phyloP scores from a whole-genome alignment of 2,888 invertebrate species.

The Plagodis pulveraria region DNA sequence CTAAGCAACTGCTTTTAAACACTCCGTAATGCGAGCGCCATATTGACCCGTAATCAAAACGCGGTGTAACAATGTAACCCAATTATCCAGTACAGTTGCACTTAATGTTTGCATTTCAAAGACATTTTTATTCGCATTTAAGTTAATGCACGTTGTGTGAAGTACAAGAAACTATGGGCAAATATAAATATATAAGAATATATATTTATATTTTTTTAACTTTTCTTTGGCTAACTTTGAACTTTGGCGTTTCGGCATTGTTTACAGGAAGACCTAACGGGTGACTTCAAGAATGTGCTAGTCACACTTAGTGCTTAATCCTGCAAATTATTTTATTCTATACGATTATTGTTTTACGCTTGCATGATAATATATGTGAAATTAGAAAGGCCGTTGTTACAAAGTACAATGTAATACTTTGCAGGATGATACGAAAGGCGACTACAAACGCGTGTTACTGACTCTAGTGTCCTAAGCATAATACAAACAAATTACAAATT shows the following conservation, averaged over 20 bases:
- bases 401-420: slow-evolving; percentile 77
- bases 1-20: slow-evolving; percentile 69
- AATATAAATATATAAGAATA: too few relatives aligned
- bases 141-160: slow-evolving; percentile 65
- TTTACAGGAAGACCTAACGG: slow-evolving; percentile 88
- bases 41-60: slow-evolving; percentile 40
- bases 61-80: slow-evolving; percentile 40
- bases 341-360: slow-evolving; percentile 57
- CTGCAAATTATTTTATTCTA: slow-evolving; percentile 69
- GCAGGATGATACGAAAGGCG: slow-evolving; percentile 89
- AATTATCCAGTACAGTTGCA: slow-evolving; percentile 37
- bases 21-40: slow-evolving; percentile 64
- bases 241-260: slow-evolving; percentile 67
- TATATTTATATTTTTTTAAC: slow-evolving; percentile 55
- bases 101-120: slow-evolving; percentile 58
- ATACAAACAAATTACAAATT: too few relatives aligned
- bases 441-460: slow-evolving; percentile 88
- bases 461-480: slow-evolving; percentile 79
- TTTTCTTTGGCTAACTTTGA: slow-evolving; percentile 55
- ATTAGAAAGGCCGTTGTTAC: slow-evolving; percentile 49
- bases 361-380: slow-evolving; percentile 54
- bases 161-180: slow-evolving; percentile 71
- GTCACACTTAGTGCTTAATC: slow-evolving; percentile 83
- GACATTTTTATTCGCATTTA: slow-evolving; percentile 54
- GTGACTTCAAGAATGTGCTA: slow-evolving; percentile 88